Evolutionary conservation across 2,888 invertebrate genomes (phyloP), one percentile per base, ranked within the genome.

Genomic region (Caradrina clavipalpis): DNA sequence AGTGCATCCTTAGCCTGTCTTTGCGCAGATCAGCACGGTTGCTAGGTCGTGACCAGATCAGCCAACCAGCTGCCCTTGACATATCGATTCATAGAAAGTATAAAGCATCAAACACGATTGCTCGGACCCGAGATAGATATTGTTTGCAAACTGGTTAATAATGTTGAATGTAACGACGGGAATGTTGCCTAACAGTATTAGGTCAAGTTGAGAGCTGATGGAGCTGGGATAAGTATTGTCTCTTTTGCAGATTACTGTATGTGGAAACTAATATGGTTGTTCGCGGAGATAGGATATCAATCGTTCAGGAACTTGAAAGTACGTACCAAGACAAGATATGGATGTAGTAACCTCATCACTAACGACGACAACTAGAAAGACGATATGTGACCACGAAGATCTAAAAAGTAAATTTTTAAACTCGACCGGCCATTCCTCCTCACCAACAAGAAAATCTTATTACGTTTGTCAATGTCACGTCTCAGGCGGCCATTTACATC

Each of bases 61-160:
- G 69, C 64, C 31, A 80, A 64, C 78, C 51, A 31, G 92, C 80
- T 88, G 93, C 89, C 95, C 95, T 95, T 95, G 95, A 95, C 95
- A 95, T 93, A 94, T 92, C 89, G 88, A 85, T 84, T 86, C 82
- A 84, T 94, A 93, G 95, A 95, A 94, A 95, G 95, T 93, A 87
- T 56, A 89, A 89, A 89, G 68, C 87, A 88, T 89, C 89, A 83
- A 87, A 87, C 78, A 83, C 83, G 82, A 84, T 67, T 57, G 63
- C 63, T 85, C 73, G 69, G 80, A 75, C 65, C 68, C 57, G 62
- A 74, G 67, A 83, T 79, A 74, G 67, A 83, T 79, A 84, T 82
- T 81, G 85, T 82, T 72, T 69, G 71, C 76, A 81, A 82, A 83
- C 81, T 76, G 73, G 65, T 74, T 63, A 61, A 50, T 62, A 56